These are phyloP conservation scores for Macquaria australasica DNA, from an alignment of 2,113 vertebrate species.

Conservation along the genomic window DNA sequence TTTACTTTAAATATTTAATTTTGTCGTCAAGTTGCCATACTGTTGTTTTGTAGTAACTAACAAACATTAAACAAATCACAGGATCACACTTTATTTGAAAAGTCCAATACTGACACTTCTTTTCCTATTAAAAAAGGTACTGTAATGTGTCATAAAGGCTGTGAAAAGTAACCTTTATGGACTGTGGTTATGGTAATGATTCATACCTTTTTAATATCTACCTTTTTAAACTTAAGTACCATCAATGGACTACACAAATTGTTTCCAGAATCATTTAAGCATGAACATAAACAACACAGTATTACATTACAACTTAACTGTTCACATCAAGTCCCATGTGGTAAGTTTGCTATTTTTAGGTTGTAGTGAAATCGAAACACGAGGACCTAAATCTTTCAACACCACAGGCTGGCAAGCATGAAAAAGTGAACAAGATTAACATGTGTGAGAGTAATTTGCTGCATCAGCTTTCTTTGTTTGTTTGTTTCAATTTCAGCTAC, in stretches of 20 bases:
- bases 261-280: background rate
- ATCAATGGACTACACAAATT: background rate
- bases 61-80: background rate
- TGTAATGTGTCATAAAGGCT: background rate
- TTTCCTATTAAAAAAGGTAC: background rate
- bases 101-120: background rate
- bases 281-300: constrained; percentile 1
- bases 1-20: constrained; percentile 40
- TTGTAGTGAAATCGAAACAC: constrained; percentile 27
- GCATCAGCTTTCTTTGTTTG: constrained; percentile 58
- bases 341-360: constrained; percentile 9
- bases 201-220: too few species aligned
- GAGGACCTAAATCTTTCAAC: constrained; percentile 33
- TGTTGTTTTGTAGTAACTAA: background rate
- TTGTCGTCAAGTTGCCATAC: background rate
- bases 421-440: constrained; percentile 39
- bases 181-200: background rate
- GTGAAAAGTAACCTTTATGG: background rate
- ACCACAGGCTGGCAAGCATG: constrained; percentile 24
- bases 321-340: background rate
- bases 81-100: background rate
- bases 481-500: constrained; percentile 28
- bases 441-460: constrained; percentile 38
- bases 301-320: background rate
- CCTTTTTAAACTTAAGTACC: background rate